Percentiles rank a stretch among this genome's conserved stretches.
These are phyloP conservation scores for Melieria omissa DNA, from an alignment of 2,888 invertebrate genomes.

Conservation along the genomic window DNA sequence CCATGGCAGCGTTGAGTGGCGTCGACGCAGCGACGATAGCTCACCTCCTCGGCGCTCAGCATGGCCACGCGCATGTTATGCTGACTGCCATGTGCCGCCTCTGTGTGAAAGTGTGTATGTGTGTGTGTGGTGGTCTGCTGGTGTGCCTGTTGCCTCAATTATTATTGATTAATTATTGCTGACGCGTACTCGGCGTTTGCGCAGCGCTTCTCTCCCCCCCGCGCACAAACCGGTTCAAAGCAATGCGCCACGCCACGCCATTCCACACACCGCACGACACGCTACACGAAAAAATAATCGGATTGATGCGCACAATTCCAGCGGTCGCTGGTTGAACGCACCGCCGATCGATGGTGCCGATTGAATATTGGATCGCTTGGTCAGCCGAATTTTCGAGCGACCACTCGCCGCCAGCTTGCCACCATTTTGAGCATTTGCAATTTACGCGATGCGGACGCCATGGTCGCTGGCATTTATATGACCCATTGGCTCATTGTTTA, in stretches of 20 bases:
- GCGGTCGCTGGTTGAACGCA: no score
- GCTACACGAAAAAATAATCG: no score
- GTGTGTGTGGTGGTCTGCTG: conserved; percentile 19
- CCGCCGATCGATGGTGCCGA: no score
- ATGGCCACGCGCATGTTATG: no score
- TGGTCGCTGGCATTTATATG: no score
- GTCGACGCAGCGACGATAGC: not conserved
- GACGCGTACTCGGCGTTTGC: conserved; percentile 55
- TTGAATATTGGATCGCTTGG: no score
- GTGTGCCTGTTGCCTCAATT: conserved; percentile 54
- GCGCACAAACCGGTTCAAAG: conserved; percentile 25
- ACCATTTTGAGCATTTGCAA: no score
- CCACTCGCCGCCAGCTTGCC: no score
- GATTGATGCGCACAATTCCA: no score
- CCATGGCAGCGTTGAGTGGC: not conserved
- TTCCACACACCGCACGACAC: not conserved
- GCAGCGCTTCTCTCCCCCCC: conserved; percentile 6
- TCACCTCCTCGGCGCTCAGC: not conserved
- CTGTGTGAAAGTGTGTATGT: not conserved
- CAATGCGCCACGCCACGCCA: not conserved
- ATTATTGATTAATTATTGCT: conserved; percentile 66
- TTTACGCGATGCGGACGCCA: no score
- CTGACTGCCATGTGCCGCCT: not conserved
- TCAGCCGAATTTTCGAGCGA: no score
- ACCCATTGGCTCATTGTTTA: no score